Percentiles rank a stretch among this genome's conserved stretches.
Conservation (phyloP, 2,113 vertebrate species). For the Porphyrio hochstetteri region DNA sequence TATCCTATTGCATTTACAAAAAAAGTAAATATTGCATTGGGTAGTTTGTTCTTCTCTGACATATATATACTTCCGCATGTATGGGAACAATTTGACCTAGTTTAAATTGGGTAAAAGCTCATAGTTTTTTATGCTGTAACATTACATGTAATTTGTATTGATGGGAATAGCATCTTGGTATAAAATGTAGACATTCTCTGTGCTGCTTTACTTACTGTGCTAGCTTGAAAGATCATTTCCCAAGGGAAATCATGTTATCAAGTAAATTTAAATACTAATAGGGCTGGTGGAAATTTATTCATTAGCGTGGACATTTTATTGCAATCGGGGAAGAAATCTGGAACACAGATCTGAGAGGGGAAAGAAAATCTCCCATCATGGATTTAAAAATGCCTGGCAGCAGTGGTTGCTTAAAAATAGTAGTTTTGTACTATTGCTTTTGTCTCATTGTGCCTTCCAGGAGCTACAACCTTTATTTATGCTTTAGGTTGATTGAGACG, state of each 20-base stretch:
- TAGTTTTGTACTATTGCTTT: not conserved
- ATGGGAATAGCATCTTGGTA: not conserved
- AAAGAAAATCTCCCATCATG: not conserved
- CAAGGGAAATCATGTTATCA: not conserved
- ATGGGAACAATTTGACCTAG: not conserved
- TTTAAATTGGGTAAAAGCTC: not conserved
- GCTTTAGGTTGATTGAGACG: not conserved
- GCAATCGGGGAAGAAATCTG: not conserved
- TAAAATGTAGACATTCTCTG: not conserved
- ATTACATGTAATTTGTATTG: not conserved
- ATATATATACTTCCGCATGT: accelerated
- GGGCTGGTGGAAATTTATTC: not conserved
- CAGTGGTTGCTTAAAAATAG: not conserved
- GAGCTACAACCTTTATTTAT: not conserved
- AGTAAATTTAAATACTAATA: slow-evolving; percentile 6
- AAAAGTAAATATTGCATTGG: not conserved
- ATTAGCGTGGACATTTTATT: not conserved
- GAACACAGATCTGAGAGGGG: not conserved
- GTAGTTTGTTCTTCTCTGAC: not conserved
- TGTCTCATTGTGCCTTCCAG: not conserved
- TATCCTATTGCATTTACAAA: not conserved
- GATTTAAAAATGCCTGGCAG: slow-evolving; percentile 1
- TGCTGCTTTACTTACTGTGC: not conserved
- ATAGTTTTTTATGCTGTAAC: not conserved
- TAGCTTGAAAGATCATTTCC: not conserved